These are phyloP conservation scores for Torymus aiolomorphi DNA, from an alignment of 2,888 invertebrate species.

Conservation along the genomic window DNA sequence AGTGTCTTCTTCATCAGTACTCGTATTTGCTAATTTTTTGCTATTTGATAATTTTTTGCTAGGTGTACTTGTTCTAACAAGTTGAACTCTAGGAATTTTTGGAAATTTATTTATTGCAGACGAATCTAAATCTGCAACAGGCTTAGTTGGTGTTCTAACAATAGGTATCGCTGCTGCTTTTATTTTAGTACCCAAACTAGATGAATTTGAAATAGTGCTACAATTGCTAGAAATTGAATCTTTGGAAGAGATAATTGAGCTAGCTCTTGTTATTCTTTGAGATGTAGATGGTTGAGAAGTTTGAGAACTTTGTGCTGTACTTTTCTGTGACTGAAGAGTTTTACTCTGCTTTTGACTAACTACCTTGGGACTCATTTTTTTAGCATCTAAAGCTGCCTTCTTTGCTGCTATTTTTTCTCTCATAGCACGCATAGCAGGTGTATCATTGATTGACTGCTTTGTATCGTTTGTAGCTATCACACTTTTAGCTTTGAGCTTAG, in stretches of 20 bases:
- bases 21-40: not conserved
- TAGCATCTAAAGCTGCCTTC: slow-evolving; percentile 50
- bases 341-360: slow-evolving; percentile 24
- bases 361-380: slow-evolving; percentile 39
- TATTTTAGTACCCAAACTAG: slow-evolving; percentile 41
- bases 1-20: slow-evolving; percentile 5
- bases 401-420: slow-evolving; percentile 61
- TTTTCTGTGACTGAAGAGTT: not conserved
- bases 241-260: slow-evolving; percentile 26
- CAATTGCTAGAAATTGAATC: slow-evolving; percentile 23
- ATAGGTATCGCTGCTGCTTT: slow-evolving; percentile 17
- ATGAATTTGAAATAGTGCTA: slow-evolving; percentile 29
- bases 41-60: not conserved
- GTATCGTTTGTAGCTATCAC: not conserved
- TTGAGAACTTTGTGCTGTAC: not conserved
- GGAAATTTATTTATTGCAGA: slow-evolving; percentile 2
- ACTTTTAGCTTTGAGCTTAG: slow-evolving; percentile 60
- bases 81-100: slow-evolving; percentile 38
- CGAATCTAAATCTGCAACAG: not conserved
- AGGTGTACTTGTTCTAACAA: not conserved
- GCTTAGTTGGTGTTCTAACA: not conserved
- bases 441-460: slow-evolving; percentile 54
- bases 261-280: slow-evolving; percentile 27
- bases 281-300: not conserved
- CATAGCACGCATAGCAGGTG: slow-evolving; percentile 62